These are phyloP conservation scores for Diglossa brunneiventris DNA, from an alignment of 2,113 vertebrate genomes.

Conservation along the genomic window DNA sequence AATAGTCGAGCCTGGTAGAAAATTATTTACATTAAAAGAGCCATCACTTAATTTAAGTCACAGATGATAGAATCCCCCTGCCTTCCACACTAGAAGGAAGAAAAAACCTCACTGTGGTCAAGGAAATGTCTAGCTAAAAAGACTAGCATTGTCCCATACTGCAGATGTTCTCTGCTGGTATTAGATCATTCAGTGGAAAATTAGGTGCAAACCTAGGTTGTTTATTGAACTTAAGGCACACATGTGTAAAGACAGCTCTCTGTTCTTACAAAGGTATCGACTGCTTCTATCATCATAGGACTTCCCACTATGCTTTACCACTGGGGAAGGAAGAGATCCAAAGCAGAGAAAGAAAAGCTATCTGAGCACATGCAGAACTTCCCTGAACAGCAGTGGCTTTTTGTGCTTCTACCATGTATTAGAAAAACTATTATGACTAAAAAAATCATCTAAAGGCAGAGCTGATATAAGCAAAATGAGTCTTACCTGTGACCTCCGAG, in stretches of 20 bases:
- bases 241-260: conserved; percentile 9
- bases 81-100: background rate
- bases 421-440: background rate
- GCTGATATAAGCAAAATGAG: conserved; percentile 1
- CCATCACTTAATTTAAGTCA: background rate
- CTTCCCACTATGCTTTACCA: conserved; percentile 34
- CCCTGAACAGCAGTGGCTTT: conserved; percentile 47
- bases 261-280: conserved; percentile 41
- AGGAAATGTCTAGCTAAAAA: background rate
- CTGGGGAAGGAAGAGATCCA: conserved; percentile 50
- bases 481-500: background rate
- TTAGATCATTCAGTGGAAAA: conserved; percentile 24
- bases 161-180: conserved; percentile 19
- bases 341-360: conserved; percentile 40
- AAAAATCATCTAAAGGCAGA: background rate
- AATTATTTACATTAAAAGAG: background rate
- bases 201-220: conserved; percentile 36
- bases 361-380: conserved; percentile 38
- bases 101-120: background rate
- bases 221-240: conserved; percentile 58
- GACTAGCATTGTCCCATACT: background rate
- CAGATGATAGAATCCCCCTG: background rate
- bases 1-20: background rate
- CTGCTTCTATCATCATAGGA: conserved; percentile 43
- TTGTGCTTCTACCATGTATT: conserved; percentile 8